Evolutionary conservation across 2,113 vertebrate genomes (phyloP).

Genomic region (Solea solea): DNA sequence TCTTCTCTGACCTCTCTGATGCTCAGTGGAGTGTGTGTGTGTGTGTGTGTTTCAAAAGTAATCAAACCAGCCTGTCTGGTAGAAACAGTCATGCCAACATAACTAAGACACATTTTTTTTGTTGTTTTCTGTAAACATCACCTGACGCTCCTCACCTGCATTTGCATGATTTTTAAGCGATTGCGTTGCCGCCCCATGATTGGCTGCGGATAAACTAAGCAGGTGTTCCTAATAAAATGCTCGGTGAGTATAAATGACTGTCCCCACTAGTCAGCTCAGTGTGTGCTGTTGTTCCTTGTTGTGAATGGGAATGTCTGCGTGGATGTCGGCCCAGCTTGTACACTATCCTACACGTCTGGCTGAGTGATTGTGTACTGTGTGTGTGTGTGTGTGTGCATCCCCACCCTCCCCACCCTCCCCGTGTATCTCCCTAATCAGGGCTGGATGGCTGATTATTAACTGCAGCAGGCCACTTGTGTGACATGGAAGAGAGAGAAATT

Average conservation of each 20-base stretch:
- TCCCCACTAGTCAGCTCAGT: no score
- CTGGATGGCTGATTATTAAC: conserved; percentile 95
- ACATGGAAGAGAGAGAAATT: conserved; percentile 96
- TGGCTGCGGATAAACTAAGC: background rate
- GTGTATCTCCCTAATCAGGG: conserved; percentile 92
- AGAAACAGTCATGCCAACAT: background rate
- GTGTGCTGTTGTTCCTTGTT: no score
- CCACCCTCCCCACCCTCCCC: conserved; percentile 70
- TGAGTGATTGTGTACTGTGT: conserved; percentile 73
- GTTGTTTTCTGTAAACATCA: background rate
- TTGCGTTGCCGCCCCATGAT: background rate
- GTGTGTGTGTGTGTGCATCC: conserved; percentile 81
- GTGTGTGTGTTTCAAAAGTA: no score
- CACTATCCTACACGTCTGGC: conserved; percentile 50
- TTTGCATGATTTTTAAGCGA: background rate
- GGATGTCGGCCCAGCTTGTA: background rate
- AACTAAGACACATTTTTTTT: background rate
- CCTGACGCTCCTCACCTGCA: background rate
- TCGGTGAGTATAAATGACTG: background rate
- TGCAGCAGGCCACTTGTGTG: conserved; percentile 92
- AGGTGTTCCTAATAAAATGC: conserved; percentile 4
- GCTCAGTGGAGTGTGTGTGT: no score
- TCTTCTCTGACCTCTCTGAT: no score
- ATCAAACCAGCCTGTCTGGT: no score
- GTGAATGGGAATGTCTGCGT: conserved; percentile 31